Evolutionary conservation across 2,888 invertebrate genomes (phyloP), one percentile per base, ranked within the genome.

Genomic region (Romanomermis culicivorax): DNA sequence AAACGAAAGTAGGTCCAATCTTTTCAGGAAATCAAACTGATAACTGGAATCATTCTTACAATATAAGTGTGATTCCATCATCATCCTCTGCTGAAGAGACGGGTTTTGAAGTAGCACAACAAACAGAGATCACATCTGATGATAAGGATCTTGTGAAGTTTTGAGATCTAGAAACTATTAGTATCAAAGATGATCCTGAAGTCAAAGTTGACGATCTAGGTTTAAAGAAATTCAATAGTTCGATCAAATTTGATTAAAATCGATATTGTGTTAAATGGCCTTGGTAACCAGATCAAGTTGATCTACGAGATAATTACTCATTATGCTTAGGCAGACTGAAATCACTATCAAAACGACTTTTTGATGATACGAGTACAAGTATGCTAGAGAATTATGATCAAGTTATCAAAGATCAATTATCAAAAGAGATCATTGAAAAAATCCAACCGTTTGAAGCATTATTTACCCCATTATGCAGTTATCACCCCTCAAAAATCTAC

Each of bases 141-240:
- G 36, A 36, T 36, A 36, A 7, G 7, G 36, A 36, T 36, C 17
- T 36, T 17, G 17, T 11, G 17, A 36, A 45, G 7, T 47, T 53
- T 50, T 53, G 53, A 45, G 14, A 14, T n/a, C n/a, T n/a, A n/a
- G 45, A 53, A 20, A 29, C 17, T 26, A 53, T 53, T n/a, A 45
- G 53, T 20, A 23, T 53, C 4, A 53, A 53, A 23, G 53, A 53
- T 49, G 24, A 27, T 49, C 45, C 45, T 2, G 20, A 53, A 7
- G 30, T 48, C 23, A 24, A 3, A 4, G 53, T 20, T 47, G 53
- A 53, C 26, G 53, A 53, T 26, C 25, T 20, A 7, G 53, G 45
- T 17, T 45, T 53, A 2, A 2, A 53, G 29, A 24, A 23, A n/a
- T 47, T 53, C 45, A 20, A 53, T 24, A 27, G 25, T 11, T 3